phyloP scores from a whole-genome alignment of 2,113 vertebrate species.

The Toxostoma redivivum region DNA sequence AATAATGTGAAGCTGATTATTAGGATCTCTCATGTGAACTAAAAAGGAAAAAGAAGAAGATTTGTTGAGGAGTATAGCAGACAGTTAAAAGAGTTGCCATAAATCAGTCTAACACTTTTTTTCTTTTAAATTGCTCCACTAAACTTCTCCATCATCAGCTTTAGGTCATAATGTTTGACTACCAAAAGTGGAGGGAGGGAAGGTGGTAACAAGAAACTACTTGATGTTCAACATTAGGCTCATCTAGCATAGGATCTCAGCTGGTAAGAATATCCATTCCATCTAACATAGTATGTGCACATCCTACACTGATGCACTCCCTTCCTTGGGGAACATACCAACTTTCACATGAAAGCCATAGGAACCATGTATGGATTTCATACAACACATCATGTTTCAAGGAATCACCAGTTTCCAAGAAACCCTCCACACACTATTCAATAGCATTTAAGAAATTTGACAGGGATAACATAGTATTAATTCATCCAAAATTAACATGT shows the following conservation, averaged over 20 bases:
- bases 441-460: not conserved
- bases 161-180: not conserved
- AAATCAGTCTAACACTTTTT: not conserved
- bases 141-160: not conserved
- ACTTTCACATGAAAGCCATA: not conserved
- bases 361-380: not conserved
- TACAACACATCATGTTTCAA: not conserved
- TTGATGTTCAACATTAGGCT: not conserved
- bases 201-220: not conserved
- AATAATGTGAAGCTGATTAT: constrained; percentile 93
- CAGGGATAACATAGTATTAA: not conserved
- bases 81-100: not conserved
- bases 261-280: not conserved
- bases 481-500: not conserved
- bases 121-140: not conserved
- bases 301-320: not conserved
- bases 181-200: not conserved
- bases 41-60: not conserved
- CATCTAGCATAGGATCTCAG: not conserved
- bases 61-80: not conserved
- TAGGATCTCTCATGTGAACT: constrained; percentile 95
- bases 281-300: rapidly evolving
- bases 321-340: rapidly evolving
- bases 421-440: not conserved
- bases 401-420: not conserved